Evolutionary conservation across 2,797 vertebrate genomes (phyloP), one percentile per base, ranked within the genome.

Genomic region (Alca torda): DNA sequence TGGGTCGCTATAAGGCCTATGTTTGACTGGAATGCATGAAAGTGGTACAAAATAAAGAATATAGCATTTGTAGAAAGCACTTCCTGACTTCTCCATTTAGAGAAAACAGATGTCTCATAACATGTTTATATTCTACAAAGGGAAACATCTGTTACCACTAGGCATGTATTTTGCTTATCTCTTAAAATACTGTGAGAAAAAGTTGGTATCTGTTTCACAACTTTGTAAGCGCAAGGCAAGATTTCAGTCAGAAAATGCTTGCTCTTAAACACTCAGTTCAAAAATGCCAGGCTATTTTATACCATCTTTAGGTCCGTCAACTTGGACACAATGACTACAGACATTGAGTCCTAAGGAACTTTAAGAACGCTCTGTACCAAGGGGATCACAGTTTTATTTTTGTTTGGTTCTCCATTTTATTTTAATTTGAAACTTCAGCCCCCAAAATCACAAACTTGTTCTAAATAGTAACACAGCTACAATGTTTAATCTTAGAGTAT

Each of bases 121-220:
- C 17, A 6, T 96, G 94, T 96, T 96, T 96, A 97, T 96, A 30
- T 95, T 97, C 79, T 91, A 90, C 94, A 96, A 95, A 89, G 96
- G 95, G 95, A 97, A 96, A 97, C 96, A 96, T 93, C 97, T 97
- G 95, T 93, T 97, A 93, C 87, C 56, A 39, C 87, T 48, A 81
- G 82, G 61, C 13, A 41, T 92, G 87, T 96, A 91, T 95, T 96
- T 91, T 96, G 56, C 89, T 96, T 96, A 94, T 97, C 95, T 93
- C 84, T 86, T 84, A 84, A 95, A 97, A 90, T 94, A 93, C 94
- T 97, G 95, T 96, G 96, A 96, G 96, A 96, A 96, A 93, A 95
- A 91, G 90, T 59, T 95, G 93, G 35, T 95, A 79, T 92, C 89
- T 91, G 2, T 90, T 95, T 94, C 80, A 95, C 69, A 81, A 59